Evolutionary conservation across 2,888 invertebrate species (phyloP), one percentile per base, ranked within the genome.

Genomic region (Eilema griseolum): DNA sequence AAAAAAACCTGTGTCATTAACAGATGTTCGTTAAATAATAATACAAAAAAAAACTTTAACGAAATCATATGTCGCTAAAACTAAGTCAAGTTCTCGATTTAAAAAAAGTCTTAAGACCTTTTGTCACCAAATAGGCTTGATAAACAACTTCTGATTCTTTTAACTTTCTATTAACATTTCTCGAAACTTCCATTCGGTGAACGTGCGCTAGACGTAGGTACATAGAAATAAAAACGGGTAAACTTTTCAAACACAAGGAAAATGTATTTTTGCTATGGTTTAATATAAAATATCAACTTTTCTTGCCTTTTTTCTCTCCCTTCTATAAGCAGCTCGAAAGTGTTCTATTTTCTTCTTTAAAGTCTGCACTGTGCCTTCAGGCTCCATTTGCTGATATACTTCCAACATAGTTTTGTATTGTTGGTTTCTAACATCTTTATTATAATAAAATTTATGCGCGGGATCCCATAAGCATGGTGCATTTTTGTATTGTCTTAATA

Each of bases 251-350:
- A 20, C 20, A 46, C 46, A 7, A 52, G 52, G 20, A 52, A 52
- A n/a, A 46, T 12, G 46, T 46, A 20, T 20, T 20, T 41, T 46
- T 20, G 7, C 20, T 46, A 46, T 7, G 46, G 46, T 46, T 20
- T 20, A 20, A 41, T 62, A 41, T 24, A 16, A 41, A 41, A 26
- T 26, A 3, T 16, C 2, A 16, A 23, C 5, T 41, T 10, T 62
- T 37, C 77, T 76, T 76, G 82, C 83, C 74, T 78, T 83, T 72
- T 63, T 83, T 61, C 69, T 67, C 62, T 80, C 80, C 23, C 84
- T 75, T 59, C 75, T 75, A 61, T 82, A 83, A 41, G 73, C 74
- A 20, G 78, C 60, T 59, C 82, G 69, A 77, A 78, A 71, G 67
- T 77, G 74, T 62, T 78, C 80, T 64, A 83, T 69, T 71, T 79